These are phyloP conservation scores for Porites cylindrica DNA, from an alignment of 92 coral and sea anemone species.

Conservation along the genomic window DNA sequence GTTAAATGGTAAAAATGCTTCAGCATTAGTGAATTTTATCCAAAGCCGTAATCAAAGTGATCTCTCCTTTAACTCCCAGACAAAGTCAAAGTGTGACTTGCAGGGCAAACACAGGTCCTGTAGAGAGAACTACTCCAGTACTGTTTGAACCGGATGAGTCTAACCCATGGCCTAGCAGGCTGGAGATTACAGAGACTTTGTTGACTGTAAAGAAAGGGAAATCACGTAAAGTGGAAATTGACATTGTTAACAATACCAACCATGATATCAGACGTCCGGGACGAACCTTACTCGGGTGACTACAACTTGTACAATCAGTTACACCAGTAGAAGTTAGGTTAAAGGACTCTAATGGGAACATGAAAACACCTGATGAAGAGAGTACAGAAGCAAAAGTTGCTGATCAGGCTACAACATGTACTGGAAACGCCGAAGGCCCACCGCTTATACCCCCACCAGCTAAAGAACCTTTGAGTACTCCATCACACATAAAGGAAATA, in stretches of 20 bases:
- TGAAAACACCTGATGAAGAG: neutral
- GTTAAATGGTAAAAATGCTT: slow-evolving; percentile 15
- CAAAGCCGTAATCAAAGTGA: slow-evolving; percentile 18
- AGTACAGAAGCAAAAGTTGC: slow-evolving; percentile 1
- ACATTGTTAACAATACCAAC: slow-evolving; percentile 61
- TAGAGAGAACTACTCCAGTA: slow-evolving; percentile 38
- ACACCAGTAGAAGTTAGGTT: slow-evolving; percentile 66
- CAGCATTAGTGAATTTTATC: slow-evolving; percentile 33
- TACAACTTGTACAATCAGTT: slow-evolving; percentile 75
- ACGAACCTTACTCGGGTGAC: slow-evolving; percentile 54
- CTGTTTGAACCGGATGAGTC: slow-evolving; percentile 69
- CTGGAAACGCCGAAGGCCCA: neutral
- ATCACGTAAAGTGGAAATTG: slow-evolving; percentile 56
- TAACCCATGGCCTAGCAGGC: slow-evolving; percentile 48
- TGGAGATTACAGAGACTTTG: slow-evolving; percentile 56
- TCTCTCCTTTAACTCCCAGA: slow-evolving; percentile 1
- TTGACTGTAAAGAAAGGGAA: slow-evolving; percentile 63
- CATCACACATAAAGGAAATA: too few relatives aligned
- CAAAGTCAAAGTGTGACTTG: slow-evolving; percentile 49
- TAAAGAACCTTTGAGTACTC: too few relatives aligned
- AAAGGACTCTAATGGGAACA: slow-evolving; percentile 28
- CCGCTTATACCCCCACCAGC: too few relatives aligned
- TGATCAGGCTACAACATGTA: neutral
- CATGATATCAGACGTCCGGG: slow-evolving; percentile 61
- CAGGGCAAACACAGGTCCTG: slow-evolving; percentile 52